These are phyloP conservation scores for Mesoclemmys tuberculata DNA, from an alignment of 2,113 vertebrate genomes.

Conservation along the genomic window DNA sequence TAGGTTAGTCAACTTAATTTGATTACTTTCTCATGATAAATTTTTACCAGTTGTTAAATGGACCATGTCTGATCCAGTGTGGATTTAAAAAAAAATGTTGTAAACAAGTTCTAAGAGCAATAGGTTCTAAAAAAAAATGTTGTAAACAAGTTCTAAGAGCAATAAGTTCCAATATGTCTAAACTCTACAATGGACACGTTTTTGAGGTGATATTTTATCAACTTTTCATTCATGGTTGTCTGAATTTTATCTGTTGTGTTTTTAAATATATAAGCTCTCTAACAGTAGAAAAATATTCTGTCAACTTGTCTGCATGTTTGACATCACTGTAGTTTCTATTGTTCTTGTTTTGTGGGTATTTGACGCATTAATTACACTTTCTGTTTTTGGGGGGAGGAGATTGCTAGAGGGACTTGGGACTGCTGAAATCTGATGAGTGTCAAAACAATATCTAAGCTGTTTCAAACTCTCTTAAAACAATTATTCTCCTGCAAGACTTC, in stretches of 20 bases:
- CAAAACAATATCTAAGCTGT: neutral
- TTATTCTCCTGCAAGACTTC: neutral
- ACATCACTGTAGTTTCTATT: neutral
- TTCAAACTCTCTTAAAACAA: neutral
- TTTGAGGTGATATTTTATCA: neutral
- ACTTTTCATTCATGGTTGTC: neutral
- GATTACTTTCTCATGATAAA: neutral
- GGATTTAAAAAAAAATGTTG: neutral
- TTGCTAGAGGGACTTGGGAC: neutral
- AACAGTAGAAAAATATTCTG: neutral
- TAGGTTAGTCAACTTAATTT: neutral
- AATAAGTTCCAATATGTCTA: neutral
- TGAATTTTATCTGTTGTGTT: neutral
- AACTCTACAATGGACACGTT: neutral
- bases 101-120: neutral
- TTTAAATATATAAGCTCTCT: neutral
- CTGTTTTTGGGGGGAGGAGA: neutral
- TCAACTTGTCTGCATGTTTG: neutral
- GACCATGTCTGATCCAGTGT: neutral
- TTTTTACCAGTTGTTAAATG: neutral
- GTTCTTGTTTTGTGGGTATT: neutral
- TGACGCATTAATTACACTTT: neutral
- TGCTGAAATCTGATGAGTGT: neutral
- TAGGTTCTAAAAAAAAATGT: neutral
- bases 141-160: neutral